A percentile compares a stretch with the other conserved stretches of the same genome.
Conservation (phyloP, 2,888 invertebrate genomes). For the Pollenia griseotomentosa region DNA sequence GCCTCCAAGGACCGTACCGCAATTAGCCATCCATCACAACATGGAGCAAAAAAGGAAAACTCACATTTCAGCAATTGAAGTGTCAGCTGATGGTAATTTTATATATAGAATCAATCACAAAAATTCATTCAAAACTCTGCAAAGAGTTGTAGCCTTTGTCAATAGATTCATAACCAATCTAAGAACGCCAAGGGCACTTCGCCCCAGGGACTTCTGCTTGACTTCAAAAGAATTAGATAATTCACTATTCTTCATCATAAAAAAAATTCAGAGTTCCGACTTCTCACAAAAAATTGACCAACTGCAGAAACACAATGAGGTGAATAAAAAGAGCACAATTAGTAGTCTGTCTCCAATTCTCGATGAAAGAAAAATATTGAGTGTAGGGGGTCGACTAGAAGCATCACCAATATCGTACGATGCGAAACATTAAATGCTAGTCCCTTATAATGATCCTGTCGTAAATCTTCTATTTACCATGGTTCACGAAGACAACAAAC, state of each 20-base stretch:
- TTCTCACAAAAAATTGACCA: neutral
- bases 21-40: neutral
- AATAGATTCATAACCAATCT: neutral
- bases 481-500: neutral
- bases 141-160: neutral
- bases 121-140: neutral
- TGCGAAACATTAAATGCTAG: neutral
- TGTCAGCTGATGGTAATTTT: neutral
- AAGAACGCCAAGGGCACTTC: neutral
- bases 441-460: neutral
- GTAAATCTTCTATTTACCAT: neutral
- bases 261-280: neutral
- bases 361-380: too few species aligned
- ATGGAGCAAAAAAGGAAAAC: neutral
- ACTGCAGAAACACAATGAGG: neutral
- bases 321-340: too few species aligned
- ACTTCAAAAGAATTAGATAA: neutral
- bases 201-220: neutral
- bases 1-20: too few species aligned
- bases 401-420: too few species aligned
- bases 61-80: neutral
- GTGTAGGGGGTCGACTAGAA: too few species aligned
- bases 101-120: neutral
- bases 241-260: neutral
- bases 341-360: too few species aligned